These are phyloP conservation scores for Potamarius usumacintae DNA, from an alignment of 2,113 vertebrate genomes.

Conservation along the genomic window DNA sequence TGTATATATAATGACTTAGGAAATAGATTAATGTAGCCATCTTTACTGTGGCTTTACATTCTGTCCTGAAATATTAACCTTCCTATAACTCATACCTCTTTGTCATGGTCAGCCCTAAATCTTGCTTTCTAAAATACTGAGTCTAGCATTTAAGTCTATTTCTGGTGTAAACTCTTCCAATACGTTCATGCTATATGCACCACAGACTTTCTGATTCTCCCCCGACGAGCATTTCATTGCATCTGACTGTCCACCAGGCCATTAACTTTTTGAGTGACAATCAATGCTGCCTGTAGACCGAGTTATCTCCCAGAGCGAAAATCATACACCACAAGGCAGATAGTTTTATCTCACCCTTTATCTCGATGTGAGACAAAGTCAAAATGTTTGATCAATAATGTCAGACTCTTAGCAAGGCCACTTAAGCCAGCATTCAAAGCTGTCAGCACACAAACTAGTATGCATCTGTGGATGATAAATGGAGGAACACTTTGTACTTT, in stretches of 20 bases:
- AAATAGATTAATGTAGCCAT: not conserved
- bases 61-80: not conserved
- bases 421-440: constrained; percentile 9
- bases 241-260: constrained; percentile 26
- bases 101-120: no score
- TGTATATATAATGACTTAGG: not conserved
- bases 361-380: constrained; percentile 42
- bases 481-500: constrained; percentile 41
- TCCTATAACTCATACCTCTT: not conserved
- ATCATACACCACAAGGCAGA: constrained; percentile 16
- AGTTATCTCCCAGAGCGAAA: constrained; percentile 37
- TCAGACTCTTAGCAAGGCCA: constrained; percentile 26
- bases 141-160: not conserved
- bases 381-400: constrained; percentile 46
- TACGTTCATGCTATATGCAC: not conserved
- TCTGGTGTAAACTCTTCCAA: not conserved
- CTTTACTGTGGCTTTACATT: not conserved
- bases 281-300: constrained; percentile 1
- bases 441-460: constrained; percentile 6
- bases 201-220: not conserved
- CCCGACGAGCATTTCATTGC: not conserved
- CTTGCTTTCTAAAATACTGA: not conserved
- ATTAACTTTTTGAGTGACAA: constrained; percentile 45
- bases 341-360: constrained; percentile 34
- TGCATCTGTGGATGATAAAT: constrained; percentile 50